Conservation (phyloP, 2,797 vertebrate genomes). For the Alfaro cultratus region DNA sequence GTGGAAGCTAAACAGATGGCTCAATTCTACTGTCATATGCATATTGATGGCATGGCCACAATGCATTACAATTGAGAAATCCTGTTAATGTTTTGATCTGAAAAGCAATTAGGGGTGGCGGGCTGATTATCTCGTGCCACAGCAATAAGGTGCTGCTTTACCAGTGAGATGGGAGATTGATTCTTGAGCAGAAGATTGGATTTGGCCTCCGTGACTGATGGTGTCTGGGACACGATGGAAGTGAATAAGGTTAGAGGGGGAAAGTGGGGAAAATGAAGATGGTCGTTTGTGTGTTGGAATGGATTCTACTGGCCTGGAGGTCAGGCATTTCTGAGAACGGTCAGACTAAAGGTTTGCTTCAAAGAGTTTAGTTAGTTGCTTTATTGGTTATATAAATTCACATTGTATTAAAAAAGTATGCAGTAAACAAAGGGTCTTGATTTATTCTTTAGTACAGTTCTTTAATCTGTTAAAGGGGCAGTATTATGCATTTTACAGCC, state of each 20-base stretch:
- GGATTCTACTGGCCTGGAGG: not conserved
- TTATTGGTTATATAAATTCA: not conserved
- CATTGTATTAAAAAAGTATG: not conserved
- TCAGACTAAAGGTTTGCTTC: not conserved
- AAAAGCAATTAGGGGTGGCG: slow-evolving; percentile 77
- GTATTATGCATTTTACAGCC: too few species aligned
- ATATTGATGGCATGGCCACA: slow-evolving; percentile 83
- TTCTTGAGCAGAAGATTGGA: slow-evolving; percentile 65
- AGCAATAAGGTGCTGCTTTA: slow-evolving; percentile 56
- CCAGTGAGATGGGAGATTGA: slow-evolving; percentile 69
- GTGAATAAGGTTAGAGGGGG: slow-evolving; percentile 23
- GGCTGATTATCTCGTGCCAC: slow-evolving; percentile 73
- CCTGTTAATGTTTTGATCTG: slow-evolving; percentile 82
- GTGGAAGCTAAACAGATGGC: slow-evolving; percentile 77
- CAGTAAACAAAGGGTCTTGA: not conserved
- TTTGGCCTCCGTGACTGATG: slow-evolving; percentile 69
- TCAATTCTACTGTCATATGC: slow-evolving; percentile 74
- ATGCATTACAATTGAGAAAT: slow-evolving; percentile 79
- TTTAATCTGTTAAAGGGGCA: not conserved
- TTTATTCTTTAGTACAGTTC: not conserved
- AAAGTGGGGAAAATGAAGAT: slow-evolving; percentile 26
- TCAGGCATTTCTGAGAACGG: not conserved
- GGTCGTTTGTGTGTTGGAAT: not conserved
- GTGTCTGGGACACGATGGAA: slow-evolving; percentile 66
- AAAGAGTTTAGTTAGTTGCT: not conserved